These are phyloP conservation scores for Stenchaetothrips biformis DNA, from an alignment of 2,888 invertebrate species.

Conservation along the genomic window DNA sequence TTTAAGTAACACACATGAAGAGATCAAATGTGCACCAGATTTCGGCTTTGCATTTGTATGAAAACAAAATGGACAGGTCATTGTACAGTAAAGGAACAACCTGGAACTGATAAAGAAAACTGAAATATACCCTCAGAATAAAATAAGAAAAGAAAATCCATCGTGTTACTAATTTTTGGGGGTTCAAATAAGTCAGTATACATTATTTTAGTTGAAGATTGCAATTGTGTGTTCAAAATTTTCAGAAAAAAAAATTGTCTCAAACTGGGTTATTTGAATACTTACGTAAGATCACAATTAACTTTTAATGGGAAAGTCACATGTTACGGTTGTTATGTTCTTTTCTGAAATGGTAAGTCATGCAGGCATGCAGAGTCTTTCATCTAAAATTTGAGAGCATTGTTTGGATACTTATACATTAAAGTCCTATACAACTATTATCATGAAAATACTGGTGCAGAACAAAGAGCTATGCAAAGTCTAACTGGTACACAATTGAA, in stretches of 20 bases:
- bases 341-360: slow-evolving; percentile 8
- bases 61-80: too few relatives aligned
- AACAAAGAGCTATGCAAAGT: slow-evolving; percentile 11
- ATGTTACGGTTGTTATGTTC: background rate
- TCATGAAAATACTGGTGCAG: slow-evolving; percentile 11
- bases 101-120: too few relatives aligned
- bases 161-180: too few relatives aligned
- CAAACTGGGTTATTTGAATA: background rate
- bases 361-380: slow-evolving; percentile 14
- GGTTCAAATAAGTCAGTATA: too few relatives aligned
- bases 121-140: too few relatives aligned
- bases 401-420: background rate
- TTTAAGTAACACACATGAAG: too few relatives aligned
- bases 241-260: background rate
- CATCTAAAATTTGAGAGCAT: background rate
- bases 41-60: too few relatives aligned
- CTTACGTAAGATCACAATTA: background rate
- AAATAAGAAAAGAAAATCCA: too few relatives aligned
- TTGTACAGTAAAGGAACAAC: too few relatives aligned
- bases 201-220: too few relatives aligned
- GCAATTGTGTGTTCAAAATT: background rate
- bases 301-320: background rate
- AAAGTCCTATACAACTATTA: background rate
- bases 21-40: too few relatives aligned
- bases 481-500: background rate